A percentile compares a stretch with the other conserved stretches of the same genome.
Conservation (phyloP, 2,797 vertebrate genomes). For the Telmatherina bonti region DNA sequence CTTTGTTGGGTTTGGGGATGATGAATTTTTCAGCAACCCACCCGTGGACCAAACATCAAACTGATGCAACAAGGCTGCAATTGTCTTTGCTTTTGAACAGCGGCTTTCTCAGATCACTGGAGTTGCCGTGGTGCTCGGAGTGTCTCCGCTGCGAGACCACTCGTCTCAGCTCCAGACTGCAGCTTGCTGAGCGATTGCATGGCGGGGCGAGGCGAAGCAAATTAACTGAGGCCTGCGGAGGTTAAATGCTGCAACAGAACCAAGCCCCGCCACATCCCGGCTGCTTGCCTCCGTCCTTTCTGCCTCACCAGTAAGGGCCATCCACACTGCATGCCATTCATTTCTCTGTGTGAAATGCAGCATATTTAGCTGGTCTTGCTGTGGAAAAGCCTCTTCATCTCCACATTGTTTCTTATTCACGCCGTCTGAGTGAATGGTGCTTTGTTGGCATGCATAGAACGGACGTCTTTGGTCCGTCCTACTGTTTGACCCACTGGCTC, state of each 20-base stretch:
- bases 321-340: slow-evolving; percentile 54
- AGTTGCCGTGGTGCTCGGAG: slow-evolving; percentile 50
- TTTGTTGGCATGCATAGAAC: slow-evolving; percentile 70
- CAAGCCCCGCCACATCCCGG: slow-evolving; percentile 30
- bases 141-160: slow-evolving; percentile 34
- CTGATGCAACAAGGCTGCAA: slow-evolving; percentile 85
- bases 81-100: slow-evolving; percentile 81
- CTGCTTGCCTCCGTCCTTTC: slow-evolving; percentile 27
- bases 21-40: slow-evolving; percentile 84
- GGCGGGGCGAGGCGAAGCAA: slow-evolving; percentile 40
- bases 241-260: slow-evolving; percentile 62
- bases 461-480: slow-evolving; percentile 74
- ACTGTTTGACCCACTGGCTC: slow-evolving; percentile 61
- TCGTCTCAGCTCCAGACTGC: slow-evolving; percentile 42
- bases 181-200: slow-evolving; percentile 48
- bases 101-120: slow-evolving; percentile 71
- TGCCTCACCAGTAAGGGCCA: slow-evolving; percentile 36
- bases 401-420: slow-evolving; percentile 28
- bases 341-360: slow-evolving; percentile 30
- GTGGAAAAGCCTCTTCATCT: slow-evolving; percentile 38
- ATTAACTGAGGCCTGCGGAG: slow-evolving; percentile 62
- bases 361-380: slow-evolving; percentile 33
- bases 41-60: slow-evolving; percentile 71
- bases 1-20: slow-evolving; percentile 81
- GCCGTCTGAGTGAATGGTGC: slow-evolving; percentile 63